Evolutionary conservation across 23 tunicate genomes (phyloP).

Genomic region (Ascidia mentula): DNA sequence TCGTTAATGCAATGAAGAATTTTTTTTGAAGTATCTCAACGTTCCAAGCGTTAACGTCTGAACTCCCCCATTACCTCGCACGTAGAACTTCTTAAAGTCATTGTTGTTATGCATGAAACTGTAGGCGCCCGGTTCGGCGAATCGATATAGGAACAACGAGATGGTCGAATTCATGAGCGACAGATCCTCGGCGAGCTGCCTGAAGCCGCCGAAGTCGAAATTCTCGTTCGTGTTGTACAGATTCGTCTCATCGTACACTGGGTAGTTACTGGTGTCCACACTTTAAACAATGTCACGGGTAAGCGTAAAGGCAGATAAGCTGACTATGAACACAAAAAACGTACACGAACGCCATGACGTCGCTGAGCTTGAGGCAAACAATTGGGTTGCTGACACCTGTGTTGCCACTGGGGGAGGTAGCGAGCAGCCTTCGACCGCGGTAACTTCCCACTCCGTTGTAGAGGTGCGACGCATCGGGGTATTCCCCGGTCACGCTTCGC

Average conservation of each 20-base stretch:
- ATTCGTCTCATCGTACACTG: conserved; percentile 73
- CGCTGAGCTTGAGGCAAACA: conserved; percentile 53
- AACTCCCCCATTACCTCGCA: conserved; percentile 52
- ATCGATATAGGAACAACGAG: conserved; percentile 69
- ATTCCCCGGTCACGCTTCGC: conserved; percentile 32
- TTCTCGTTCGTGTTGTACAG: conserved; percentile 97
- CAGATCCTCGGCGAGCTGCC: conserved; percentile 48
- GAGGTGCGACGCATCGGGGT: background rate
- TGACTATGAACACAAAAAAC: background rate
- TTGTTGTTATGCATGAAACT: conserved; percentile 59
- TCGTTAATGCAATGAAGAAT: too few species aligned
- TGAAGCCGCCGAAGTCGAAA: conserved; percentile 95
- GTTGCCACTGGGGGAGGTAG: conserved; percentile 33
- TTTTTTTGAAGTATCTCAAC: too few species aligned
- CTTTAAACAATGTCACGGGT: conserved; percentile 14
- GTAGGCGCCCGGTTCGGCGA: conserved; percentile 83
- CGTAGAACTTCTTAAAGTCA: conserved; percentile 48
- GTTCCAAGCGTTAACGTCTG: too few species aligned
- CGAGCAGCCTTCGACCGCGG: conserved; percentile 34
- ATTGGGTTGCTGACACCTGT: conserved; percentile 86
- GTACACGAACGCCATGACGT: conserved; percentile 68
- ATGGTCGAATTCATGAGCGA: conserved; percentile 40
- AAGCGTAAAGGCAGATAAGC: too few species aligned
- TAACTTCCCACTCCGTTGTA: background rate
- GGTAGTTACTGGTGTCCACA: conserved; percentile 53